A percentile compares a stretch with the other conserved stretches of the same genome.
Conservation (phyloP, 53 echinoderm and acorn worm genomes). For the Temnopleurus reevesii region DNA sequence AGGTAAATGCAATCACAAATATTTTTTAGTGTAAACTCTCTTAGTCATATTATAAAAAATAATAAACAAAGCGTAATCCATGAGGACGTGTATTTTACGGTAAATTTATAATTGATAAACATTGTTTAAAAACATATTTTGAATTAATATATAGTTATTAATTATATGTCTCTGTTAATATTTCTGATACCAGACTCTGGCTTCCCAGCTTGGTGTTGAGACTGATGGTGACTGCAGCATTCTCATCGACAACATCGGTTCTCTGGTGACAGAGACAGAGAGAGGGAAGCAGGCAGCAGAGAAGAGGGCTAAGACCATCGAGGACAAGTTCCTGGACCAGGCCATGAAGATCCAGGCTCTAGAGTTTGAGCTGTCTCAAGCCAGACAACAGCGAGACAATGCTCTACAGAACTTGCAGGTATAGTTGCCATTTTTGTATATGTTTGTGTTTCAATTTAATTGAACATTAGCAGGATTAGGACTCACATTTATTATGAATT, state of each 20-base stretch:
- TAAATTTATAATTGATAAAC: too few relatives aligned
- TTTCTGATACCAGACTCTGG: background rate
- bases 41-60: too few relatives aligned
- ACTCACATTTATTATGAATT: too few relatives aligned
- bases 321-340: background rate
- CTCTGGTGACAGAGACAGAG: constrained; percentile 8
- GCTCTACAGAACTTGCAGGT: background rate
- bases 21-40: too few relatives aligned
- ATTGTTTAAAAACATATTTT: too few relatives aligned
- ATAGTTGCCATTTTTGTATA: too few relatives aligned
- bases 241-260: background rate
- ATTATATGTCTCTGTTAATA: background rate
- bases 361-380: background rate
- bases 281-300: background rate
- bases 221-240: background rate
- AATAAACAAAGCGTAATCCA: too few relatives aligned
- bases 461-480: too few relatives aligned
- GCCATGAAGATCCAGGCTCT: background rate
- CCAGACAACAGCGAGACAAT: constrained; percentile 1
- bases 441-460: too few relatives aligned
- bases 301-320: background rate
- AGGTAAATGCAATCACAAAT: too few relatives aligned
- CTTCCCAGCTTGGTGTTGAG: background rate
- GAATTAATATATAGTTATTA: too few relatives aligned
- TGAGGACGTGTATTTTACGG: too few relatives aligned